Percentiles rank a stretch among this genome's conserved stretches.
Conservation (phyloP, 2,888 invertebrate species). For the Falcaria lacertinaria region DNA sequence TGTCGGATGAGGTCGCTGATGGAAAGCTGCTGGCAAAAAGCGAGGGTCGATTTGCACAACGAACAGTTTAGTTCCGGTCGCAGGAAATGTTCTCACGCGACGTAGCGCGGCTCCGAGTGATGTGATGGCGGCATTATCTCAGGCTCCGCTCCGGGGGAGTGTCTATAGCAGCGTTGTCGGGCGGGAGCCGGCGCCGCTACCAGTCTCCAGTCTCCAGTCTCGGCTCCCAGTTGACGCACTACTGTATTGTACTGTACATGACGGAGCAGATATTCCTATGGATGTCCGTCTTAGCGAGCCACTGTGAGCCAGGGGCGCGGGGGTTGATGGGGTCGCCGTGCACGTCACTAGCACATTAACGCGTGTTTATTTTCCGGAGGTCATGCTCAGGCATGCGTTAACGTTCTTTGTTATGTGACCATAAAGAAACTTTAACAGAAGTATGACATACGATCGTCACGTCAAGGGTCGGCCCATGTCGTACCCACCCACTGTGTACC, state of each 20-base stretch:
- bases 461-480: neutral
- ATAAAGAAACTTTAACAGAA: slow-evolving; percentile 11
- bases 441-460: slow-evolving; percentile 1
- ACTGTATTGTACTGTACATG: too few relatives aligned
- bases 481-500: too few relatives aligned
- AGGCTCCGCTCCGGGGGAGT: slow-evolving; percentile 1
- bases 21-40: slow-evolving; percentile 23
- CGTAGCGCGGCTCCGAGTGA: slow-evolving; percentile 3
- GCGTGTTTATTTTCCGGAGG: slow-evolving; percentile 10
- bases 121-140: slow-evolving; percentile 4
- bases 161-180: neutral
- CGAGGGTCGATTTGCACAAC: slow-evolving; percentile 21
- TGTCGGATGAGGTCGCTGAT: slow-evolving; percentile 11
- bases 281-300: too few relatives aligned
- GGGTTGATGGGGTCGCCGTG: neutral
- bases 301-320: too few relatives aligned
- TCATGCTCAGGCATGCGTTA: slow-evolving; percentile 12
- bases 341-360: slow-evolving; percentile 2
- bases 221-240: too few relatives aligned
- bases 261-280: too few relatives aligned
- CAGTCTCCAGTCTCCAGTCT: too few relatives aligned
- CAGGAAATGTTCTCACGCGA: slow-evolving; percentile 1
- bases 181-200: too few relatives aligned
- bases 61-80: slow-evolving; percentile 7
- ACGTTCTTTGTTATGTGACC: slow-evolving; percentile 5